Evolutionary conservation across 2,888 invertebrate genomes (phyloP).

Genomic region (Crematogaster levior): DNA sequence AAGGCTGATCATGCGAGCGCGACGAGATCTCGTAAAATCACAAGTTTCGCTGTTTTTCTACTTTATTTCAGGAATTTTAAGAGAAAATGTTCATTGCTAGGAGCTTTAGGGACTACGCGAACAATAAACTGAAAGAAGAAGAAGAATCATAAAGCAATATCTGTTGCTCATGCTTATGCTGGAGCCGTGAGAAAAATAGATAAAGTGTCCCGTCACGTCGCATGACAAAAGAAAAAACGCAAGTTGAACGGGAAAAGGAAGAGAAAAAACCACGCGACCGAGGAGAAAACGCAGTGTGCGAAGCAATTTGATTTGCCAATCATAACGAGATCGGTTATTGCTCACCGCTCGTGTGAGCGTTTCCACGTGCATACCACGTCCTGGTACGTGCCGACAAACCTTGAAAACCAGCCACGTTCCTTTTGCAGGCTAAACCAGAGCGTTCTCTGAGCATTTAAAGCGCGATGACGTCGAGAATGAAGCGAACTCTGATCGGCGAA

Average conservation of each 20-base stretch:
- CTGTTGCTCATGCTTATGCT: neutral
- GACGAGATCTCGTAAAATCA: neutral
- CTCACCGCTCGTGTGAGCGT: slow-evolving; percentile 57
- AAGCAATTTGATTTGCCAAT: slow-evolving; percentile 60
- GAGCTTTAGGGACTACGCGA: neutral
- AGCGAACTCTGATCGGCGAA: slow-evolving; percentile 39
- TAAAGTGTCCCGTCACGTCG: neutral
- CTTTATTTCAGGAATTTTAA: neutral
- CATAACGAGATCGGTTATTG: slow-evolving; percentile 69
- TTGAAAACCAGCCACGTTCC: slow-evolving; percentile 72
- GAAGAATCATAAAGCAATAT: neutral
- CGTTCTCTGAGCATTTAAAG: slow-evolving; percentile 63
- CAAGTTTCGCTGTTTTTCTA: neutral
- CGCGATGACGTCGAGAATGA: slow-evolving; percentile 10
- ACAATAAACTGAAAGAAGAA: neutral
- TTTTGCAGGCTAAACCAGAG: slow-evolving; percentile 69
- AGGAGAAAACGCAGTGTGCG: slow-evolving; percentile 1
- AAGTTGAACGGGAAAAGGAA: neutral
- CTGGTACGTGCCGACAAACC: slow-evolving; percentile 72
- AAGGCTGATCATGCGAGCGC: neutral
- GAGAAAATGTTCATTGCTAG: neutral
- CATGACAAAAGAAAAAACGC: neutral
- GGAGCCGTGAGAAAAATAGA: neutral
- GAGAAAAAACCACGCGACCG: neutral
- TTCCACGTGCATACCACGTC: slow-evolving; percentile 71